These are phyloP conservation scores for Chorisops tibialis DNA, from an alignment of 2,888 invertebrate species.

Conservation along the genomic window DNA sequence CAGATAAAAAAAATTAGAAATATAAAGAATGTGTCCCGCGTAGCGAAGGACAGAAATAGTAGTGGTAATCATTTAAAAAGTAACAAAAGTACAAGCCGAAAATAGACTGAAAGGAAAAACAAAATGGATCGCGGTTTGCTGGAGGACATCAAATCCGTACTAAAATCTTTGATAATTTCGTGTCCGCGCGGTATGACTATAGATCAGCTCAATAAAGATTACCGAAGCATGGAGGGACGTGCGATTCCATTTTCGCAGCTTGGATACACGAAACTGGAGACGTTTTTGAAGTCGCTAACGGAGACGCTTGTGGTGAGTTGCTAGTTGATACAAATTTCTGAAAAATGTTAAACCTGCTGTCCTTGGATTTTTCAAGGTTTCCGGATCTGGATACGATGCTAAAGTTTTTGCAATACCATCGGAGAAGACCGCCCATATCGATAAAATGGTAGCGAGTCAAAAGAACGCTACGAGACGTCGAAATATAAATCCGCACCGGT, in stretches of 20 bases:
- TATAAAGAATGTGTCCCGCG: no score
- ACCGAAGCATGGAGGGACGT: conserved; percentile 25
- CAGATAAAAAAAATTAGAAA: no score
- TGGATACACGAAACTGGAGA: conserved; percentile 28
- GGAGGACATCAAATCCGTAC: conserved; percentile 24
- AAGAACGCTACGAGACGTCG: conserved; percentile 23
- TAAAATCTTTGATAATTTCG: conserved; percentile 31
- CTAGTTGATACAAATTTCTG: background rate
- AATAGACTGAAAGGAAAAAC: background rate
- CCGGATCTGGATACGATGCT: conserved; percentile 21
- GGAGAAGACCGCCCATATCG: conserved; percentile 37
- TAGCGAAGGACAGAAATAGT: no score
- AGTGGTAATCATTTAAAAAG: no score
- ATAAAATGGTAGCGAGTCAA: conserved; percentile 31
- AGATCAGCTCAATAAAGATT: conserved; percentile 28
- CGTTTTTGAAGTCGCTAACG: conserved; percentile 25
- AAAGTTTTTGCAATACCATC: conserved; percentile 19
- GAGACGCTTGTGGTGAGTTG: conserved; percentile 30
- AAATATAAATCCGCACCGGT: background rate
- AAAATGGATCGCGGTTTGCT: conserved; percentile 25
- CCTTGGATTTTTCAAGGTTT: background rate
- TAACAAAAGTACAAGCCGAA: no score
- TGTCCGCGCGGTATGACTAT: conserved; percentile 29
- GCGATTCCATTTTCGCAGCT: conserved; percentile 27
- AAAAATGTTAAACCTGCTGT: background rate